Conservation (phyloP, 2,797 vertebrate genomes). For the Rhinogobio ventralis region DNA sequence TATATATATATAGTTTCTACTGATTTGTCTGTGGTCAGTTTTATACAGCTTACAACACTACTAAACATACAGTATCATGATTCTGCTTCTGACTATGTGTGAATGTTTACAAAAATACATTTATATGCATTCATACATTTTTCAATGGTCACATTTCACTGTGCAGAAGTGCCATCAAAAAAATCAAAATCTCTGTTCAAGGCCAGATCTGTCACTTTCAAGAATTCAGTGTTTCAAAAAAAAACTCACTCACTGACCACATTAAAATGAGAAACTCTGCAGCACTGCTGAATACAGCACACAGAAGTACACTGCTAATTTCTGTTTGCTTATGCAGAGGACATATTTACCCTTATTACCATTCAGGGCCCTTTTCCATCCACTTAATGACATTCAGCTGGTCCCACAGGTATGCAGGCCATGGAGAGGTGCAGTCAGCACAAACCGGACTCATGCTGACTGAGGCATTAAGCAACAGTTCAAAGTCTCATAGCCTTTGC, state of each 20-base stretch:
- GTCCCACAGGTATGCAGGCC: constrained; percentile 62
- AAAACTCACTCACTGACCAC: not conserved
- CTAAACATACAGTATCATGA: not conserved
- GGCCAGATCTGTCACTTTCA: not conserved
- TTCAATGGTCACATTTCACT: not conserved
- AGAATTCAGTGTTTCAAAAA: not conserved
- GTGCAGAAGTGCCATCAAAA: constrained; percentile 3
- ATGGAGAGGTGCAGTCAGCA: constrained; percentile 72
- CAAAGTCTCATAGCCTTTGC: constrained; percentile 56
- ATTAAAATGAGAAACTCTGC: constrained; percentile 23
- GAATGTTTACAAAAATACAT: not conserved
- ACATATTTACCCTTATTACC: constrained; percentile 65
- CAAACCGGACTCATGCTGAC: constrained; percentile 71
- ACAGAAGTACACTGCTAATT: constrained; percentile 64
- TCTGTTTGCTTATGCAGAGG: constrained; percentile 58
- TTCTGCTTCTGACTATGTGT: not conserved
- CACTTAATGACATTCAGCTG: constrained; percentile 69
- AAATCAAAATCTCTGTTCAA: constrained; percentile 1
- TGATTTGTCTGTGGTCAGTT: not conserved
- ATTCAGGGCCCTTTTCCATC: constrained; percentile 69
- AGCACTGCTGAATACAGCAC: constrained; percentile 26
- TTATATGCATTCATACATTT: not conserved
- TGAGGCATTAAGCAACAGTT: constrained; percentile 60
- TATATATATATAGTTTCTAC: not conserved
- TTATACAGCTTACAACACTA: not conserved